Percentiles rank a stretch among this genome's conserved stretches.
These are phyloP conservation scores for Parauchenoglanis punctatus DNA, from an alignment of 2,797 vertebrate genomes.

Conservation along the genomic window DNA sequence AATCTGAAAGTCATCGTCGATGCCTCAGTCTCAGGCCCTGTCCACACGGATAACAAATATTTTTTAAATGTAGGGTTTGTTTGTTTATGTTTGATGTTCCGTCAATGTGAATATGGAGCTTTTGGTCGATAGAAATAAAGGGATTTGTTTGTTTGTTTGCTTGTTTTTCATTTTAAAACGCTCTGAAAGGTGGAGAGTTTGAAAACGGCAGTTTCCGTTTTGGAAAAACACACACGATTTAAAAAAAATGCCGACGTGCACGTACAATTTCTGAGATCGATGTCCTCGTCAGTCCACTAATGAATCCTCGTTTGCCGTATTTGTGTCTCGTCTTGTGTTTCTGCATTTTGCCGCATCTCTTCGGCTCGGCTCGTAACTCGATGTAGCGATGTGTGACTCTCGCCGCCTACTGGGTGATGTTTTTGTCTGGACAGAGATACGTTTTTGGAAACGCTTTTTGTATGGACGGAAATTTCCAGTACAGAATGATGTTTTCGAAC, in stretches of 20 bases:
- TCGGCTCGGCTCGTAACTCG: not conserved
- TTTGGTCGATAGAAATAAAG: not conserved
- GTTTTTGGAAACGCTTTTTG: not conserved
- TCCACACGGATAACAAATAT: not conserved
- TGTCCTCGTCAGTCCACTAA: not conserved
- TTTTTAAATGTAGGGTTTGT: not conserved
- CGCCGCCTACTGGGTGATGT: not conserved
- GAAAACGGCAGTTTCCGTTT: not conserved
- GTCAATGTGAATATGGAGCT: not conserved
- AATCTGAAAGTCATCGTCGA: not conserved
- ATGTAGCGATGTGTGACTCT: not conserved
- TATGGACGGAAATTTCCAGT: not conserved
- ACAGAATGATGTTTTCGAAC: no score
- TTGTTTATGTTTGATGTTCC: not conserved
- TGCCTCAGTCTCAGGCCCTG: not conserved
- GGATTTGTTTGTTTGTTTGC: no score
- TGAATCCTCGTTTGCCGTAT: not conserved
- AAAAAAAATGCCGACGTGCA: not conserved
- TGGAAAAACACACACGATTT: not conserved
- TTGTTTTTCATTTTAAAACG: no score
- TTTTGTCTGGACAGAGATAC: not conserved
- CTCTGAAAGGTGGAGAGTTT: not conserved
- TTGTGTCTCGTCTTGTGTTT: not conserved
- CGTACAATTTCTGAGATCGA: no score
- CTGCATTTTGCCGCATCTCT: not conserved